These are phyloP conservation scores for Laothoe populi DNA, from an alignment of 2,888 invertebrate genomes.

Conservation along the genomic window DNA sequence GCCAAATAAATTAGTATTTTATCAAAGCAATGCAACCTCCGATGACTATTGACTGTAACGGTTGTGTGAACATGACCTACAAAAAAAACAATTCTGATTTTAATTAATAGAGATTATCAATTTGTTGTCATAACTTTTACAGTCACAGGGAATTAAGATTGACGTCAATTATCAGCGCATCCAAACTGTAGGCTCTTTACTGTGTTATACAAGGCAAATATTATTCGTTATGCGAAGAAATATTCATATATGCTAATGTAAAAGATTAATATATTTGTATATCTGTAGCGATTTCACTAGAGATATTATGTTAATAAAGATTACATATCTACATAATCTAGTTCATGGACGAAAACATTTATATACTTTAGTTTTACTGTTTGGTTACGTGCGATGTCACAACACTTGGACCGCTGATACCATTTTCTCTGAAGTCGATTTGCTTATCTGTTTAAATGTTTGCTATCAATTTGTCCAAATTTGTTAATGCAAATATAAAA, in stretches of 20 bases:
- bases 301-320: neutral
- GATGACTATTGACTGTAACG: neutral
- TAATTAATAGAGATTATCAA: constrained; percentile 2
- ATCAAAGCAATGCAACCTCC: constrained; percentile 1
- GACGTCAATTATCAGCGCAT: constrained; percentile 14
- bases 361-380: too few relatives aligned
- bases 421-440: neutral
- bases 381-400: neutral
- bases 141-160: constrained; percentile 12
- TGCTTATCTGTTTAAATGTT: neutral
- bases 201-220: constrained; percentile 9
- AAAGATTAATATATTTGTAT: neutral
- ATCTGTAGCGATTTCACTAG: neutral
- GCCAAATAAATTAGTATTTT: neutral
- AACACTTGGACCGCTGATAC: neutral
- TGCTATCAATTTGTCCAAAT: neutral
- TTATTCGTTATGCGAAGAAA: neutral
- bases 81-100: neutral
- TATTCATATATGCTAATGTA: constrained; percentile 6
- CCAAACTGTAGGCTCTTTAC: constrained; percentile 11
- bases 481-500: neutral
- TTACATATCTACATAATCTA: neutral
- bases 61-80: constrained; percentile 12
- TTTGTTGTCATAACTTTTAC: neutral
- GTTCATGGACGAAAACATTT: neutral